Base-by-base conservation (phyloP, 2,888 invertebrate species). In the Vesta saturnalis region DNA sequence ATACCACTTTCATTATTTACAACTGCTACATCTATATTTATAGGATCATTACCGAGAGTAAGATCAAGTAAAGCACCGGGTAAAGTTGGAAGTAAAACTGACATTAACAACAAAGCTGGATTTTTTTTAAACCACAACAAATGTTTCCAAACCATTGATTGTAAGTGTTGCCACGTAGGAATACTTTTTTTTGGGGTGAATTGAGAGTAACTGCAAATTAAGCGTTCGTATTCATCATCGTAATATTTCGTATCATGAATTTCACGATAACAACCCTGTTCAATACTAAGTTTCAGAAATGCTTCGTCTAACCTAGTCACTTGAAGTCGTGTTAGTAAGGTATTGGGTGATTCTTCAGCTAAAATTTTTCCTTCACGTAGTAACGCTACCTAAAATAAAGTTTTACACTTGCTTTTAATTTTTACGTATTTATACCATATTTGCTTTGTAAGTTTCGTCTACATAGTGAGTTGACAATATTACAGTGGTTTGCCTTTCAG, bases 311-410 rank as follows among this genome's bases (percentile, higher is more conserved):
- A 18, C 5, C 15, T 52, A 3, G 3, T 14, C 3, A 18, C 52
- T 16, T 52, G 4, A 19, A 18, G 14, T n/a, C 18, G 52, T 16
- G 2, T 14, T 52, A 52, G 52, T n/a, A 52, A 14, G 5, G 4
- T 8, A 15, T 16, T 8, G 2, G 52, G 52, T 10, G 52, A 52
- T 3, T 52, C 52, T 52, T 52, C 52, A 6, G 52, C 19, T 2
- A 52, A 12, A 16, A 52, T 52, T 3, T 12, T 6, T 8, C 52
- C 52, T 3, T 14, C 16, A 16, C 52, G 52, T 19, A 52, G 8
- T 18, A 52, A 52, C 4, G 15, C 52, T 8, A 52, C 19, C 52
- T 52, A 52, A 16, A 52, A 76, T 3, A 1, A 52, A 10, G 2
- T 19, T 18, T 8, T 52, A 16, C 5, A 52, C 1, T 52, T 52